These are phyloP conservation scores for Caenorhabditis doughertyi DNA, from an alignment of 2,888 invertebrate genomes.

Conservation along the genomic window DNA sequence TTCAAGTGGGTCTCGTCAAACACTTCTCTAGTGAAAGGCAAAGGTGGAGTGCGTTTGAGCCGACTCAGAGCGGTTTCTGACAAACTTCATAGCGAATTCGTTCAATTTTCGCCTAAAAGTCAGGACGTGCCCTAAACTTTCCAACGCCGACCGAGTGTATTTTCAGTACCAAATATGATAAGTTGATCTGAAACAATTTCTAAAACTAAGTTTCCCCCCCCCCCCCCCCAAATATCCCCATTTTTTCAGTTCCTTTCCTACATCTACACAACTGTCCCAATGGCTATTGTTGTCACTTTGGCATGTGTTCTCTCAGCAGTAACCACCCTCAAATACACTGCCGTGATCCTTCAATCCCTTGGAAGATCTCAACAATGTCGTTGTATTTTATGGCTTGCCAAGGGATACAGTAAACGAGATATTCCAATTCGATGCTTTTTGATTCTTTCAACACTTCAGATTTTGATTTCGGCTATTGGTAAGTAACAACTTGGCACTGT, in stretches of 20 bases:
- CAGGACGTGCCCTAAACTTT: too few species aligned
- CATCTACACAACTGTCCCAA: slow-evolving; percentile 59
- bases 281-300: slow-evolving; percentile 54
- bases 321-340: slow-evolving; percentile 53
- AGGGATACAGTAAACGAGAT: slow-evolving; percentile 46
- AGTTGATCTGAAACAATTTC: too few species aligned
- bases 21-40: too few species aligned
- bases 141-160: too few species aligned
- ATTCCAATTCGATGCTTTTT: slow-evolving; percentile 57
- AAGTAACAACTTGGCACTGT: not conserved
- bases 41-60: too few species aligned
- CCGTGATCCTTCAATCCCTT: slow-evolving; percentile 53
- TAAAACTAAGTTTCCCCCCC: too few species aligned
- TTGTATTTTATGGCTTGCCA: slow-evolving; percentile 41
- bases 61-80: too few species aligned
- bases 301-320: slow-evolving; percentile 60
- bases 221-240: not conserved
- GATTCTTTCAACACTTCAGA: slow-evolving; percentile 44
- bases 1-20: too few species aligned
- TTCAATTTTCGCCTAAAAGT: too few species aligned
- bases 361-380: slow-evolving; percentile 38
- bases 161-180: too few species aligned
- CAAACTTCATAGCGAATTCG: too few species aligned
- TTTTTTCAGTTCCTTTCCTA: slow-evolving; percentile 42
- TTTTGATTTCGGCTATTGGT: slow-evolving; percentile 53